A percentile compares a stretch with the other conserved stretches of the same genome.
These are phyloP conservation scores for Sebastes oblongus DNA, from an alignment of 2,797 vertebrate species.

Conservation along the genomic window DNA sequence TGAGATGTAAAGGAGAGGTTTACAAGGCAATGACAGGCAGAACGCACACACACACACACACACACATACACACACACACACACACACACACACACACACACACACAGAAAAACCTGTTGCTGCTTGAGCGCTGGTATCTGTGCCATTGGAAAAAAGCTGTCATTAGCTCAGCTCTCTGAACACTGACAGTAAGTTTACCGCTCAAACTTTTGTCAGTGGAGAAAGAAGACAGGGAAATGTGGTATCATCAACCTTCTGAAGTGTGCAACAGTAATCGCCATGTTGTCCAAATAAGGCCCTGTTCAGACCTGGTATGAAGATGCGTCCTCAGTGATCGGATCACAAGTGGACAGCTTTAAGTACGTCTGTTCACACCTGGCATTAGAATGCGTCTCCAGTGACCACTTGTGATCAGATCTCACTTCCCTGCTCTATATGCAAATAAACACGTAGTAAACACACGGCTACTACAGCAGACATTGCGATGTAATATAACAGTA, in stretches of 20 bases:
- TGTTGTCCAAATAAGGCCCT: conserved; percentile 17
- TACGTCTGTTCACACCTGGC: too few relatives aligned
- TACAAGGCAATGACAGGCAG: conserved; percentile 29
- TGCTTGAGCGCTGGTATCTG: conserved; percentile 65
- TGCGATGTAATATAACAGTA: too few relatives aligned
- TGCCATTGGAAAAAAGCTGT: conserved; percentile 60
- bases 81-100: conserved; percentile 6
- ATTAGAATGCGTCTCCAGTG: too few relatives aligned
- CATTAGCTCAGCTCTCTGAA: conserved; percentile 47
- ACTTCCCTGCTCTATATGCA: too few relatives aligned
- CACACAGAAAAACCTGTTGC: conserved; percentile 60
- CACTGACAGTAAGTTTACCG: conserved; percentile 26
- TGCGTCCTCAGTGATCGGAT: too few relatives aligned
- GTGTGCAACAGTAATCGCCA: conserved; percentile 35
- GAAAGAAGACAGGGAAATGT: conserved; percentile 51
- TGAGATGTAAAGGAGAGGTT: conserved; percentile 40
- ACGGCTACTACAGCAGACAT: too few relatives aligned
- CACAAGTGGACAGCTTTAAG: too few relatives aligned
- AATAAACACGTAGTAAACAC: too few relatives aligned
- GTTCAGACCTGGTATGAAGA: too few relatives aligned
- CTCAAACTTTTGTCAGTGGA: conserved; percentile 28
- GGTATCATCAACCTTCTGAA: background rate
- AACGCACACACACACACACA: conserved; percentile 14
- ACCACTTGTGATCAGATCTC: too few relatives aligned
- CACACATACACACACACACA: conserved; percentile 13